Percentiles rank a stretch among this genome's conserved stretches.
Conservation (phyloP, 2,113 vertebrate species). For the Oryzias woworae region DNA sequence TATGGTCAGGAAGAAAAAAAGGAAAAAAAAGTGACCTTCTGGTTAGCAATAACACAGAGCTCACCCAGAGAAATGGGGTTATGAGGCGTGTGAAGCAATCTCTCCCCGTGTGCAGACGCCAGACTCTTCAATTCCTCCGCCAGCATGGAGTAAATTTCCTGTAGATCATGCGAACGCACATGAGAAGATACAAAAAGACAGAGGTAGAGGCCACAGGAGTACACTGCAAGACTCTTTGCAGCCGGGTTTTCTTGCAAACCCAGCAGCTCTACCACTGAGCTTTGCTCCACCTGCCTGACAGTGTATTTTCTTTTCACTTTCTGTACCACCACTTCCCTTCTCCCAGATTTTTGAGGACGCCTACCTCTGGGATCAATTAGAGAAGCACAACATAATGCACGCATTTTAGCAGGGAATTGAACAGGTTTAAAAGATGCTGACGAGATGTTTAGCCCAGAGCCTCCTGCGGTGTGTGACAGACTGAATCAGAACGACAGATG, state of each 20-base stretch:
- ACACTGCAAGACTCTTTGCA: constrained; percentile 33
- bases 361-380: constrained; percentile 55
- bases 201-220: constrained; percentile 3
- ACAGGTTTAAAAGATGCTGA: constrained; percentile 28
- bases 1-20: background rate
- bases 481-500: background rate
- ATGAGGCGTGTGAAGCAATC: constrained; percentile 89
- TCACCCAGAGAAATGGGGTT: constrained; percentile 97
- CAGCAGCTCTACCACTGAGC: constrained; percentile 38
- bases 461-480: background rate
- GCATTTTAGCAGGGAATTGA: constrained; percentile 14
- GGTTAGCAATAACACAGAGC: background rate
- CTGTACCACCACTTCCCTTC: background rate
- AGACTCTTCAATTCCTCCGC: constrained; percentile 86
- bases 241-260: constrained; percentile 49
- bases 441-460: background rate
- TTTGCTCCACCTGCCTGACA: background rate
- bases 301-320: background rate
- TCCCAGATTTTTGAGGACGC: constrained; percentile 5
- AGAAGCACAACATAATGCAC: constrained; percentile 11
- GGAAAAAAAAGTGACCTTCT: background rate
- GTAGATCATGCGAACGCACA: constrained; percentile 55
- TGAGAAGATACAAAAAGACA: constrained; percentile 17
- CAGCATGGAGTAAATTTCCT: constrained; percentile 93
- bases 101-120: constrained; percentile 84